phyloP scores from a whole-genome alignment of 2,797 vertebrate species.

The Danio jaintianensis region DNA sequence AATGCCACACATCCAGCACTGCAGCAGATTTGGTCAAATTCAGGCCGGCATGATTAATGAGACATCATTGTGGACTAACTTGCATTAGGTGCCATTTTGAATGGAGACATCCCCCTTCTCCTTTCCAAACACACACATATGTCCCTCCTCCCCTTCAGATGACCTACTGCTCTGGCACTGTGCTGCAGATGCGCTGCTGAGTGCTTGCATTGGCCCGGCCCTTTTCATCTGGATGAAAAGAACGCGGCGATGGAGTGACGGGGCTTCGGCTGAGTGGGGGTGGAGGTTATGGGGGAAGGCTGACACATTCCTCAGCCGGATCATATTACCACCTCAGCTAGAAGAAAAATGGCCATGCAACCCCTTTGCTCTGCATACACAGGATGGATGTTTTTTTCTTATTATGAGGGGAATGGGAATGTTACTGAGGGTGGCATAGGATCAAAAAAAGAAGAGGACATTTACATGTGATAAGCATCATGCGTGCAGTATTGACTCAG shows the following conservation, averaged over 20 bases:
- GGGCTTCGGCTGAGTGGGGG: slow-evolving; percentile 30
- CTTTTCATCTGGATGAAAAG: slow-evolving; percentile 75
- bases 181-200: slow-evolving; percentile 52
- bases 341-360: slow-evolving; percentile 44
- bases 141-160: slow-evolving; percentile 70
- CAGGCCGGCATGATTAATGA: slow-evolving; percentile 66
- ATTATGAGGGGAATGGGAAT: slow-evolving; percentile 17
- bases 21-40: slow-evolving; percentile 55
- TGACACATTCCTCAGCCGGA: slow-evolving; percentile 76
- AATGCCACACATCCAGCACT: slow-evolving; percentile 57
- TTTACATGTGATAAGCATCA: slow-evolving; percentile 2
- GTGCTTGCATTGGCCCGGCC: slow-evolving; percentile 63
- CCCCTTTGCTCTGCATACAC: slow-evolving; percentile 31
- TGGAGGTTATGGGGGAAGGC: slow-evolving; percentile 53
- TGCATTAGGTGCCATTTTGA: slow-evolving; percentile 81
- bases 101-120: slow-evolving; percentile 70
- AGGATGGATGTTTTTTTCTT: not conserved
- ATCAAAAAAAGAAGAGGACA: not conserved
- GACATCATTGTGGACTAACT: slow-evolving; percentile 74
- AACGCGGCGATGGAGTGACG: slow-evolving; percentile 56
- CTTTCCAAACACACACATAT: slow-evolving; percentile 61
- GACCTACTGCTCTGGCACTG: slow-evolving; percentile 64
- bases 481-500: not conserved
- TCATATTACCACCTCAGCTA: slow-evolving; percentile 75
- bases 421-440: not conserved